Evolutionary conservation across 2,888 invertebrate species (phyloP), one percentile per base, ranked within the genome.

Genomic region (Cosmorhoe ocellata): DNA sequence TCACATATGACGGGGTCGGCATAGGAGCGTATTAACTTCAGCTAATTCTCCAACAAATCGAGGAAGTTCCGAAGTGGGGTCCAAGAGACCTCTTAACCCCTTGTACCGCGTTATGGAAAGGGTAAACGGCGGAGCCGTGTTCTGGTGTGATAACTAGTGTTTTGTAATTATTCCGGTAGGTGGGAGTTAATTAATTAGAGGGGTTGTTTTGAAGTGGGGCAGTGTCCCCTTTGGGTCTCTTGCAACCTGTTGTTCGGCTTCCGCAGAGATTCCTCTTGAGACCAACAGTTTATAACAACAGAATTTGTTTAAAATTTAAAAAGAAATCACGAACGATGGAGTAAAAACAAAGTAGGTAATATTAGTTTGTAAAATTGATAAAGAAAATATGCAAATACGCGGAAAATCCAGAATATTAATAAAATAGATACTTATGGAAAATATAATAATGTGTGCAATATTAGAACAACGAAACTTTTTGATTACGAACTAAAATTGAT

Each of bases 41-140:
- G 75, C 74, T 80, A 79, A 82, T 81, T 75, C 67, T 60, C 68
- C 70, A 71, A 67, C 66, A 79, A 81, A 84, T 83, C 77, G 81
- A 59, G 58, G 66, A 78, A 81, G 73, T 80, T 79, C 66, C 61
- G 66, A 71, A 76, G 74, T 74, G 65, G 73, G 76, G 74, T 75
- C 69, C 64, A 65, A 67, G 70, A 66, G 72, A 64, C 65, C 67
- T 71, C 65, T 56, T 46, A 59, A 56, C 55, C 55, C 47, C 55
- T 47, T 63, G 69, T 71, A 67, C 62, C 71, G 52, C 54, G 65
- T 64, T 60, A 58, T 49, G 65, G 62, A 62, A 58, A 63, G 73
- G 78, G 73, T 74, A 74, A 76, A 71, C 74, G 66, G 66, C 63
- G 60, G 57, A 53, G 65, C 63, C 59, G 49, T 66, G 66, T 72